Conservation (phyloP, 2,797 vertebrate genomes). For the Pseudochirops cupreus region DNA sequence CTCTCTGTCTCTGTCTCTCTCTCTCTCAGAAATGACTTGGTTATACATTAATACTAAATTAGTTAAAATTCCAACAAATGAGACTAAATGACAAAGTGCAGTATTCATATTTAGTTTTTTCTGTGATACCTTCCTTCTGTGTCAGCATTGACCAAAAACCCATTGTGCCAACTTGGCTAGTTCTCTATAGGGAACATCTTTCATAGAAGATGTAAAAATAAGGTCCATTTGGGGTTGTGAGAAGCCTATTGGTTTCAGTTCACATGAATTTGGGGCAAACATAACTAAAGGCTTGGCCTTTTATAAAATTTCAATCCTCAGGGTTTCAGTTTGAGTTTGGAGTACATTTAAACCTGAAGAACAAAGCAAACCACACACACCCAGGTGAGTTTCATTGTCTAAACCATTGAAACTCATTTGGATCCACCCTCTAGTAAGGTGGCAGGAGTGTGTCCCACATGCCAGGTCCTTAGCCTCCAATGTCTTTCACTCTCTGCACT, state of each 20-base stretch:
- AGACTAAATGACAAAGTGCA: background rate
- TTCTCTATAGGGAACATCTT: background rate
- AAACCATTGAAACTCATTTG: slow-evolving; percentile 70
- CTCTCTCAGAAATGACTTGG: background rate
- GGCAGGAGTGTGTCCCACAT: background rate
- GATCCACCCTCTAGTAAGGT: slow-evolving; percentile 2
- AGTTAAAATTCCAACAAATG: background rate
- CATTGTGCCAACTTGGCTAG: background rate
- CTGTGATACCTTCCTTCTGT: background rate
- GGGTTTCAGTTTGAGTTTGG: slow-evolving; percentile 69
- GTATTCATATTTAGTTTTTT: background rate
- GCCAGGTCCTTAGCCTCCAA: background rate
- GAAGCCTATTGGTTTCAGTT: slow-evolving; percentile 54
- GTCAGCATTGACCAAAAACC: background rate
- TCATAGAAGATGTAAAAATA: background rate
- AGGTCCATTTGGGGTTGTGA: slow-evolving; percentile 16
- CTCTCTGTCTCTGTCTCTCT: too few relatives aligned
- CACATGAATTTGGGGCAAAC: slow-evolving; percentile 26
- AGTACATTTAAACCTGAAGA: slow-evolving; percentile 42
- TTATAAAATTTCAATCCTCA: background rate
- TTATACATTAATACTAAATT: background rate
- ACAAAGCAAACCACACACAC: slow-evolving; percentile 52
- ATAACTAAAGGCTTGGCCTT: slow-evolving; percentile 23
- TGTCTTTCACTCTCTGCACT: background rate
- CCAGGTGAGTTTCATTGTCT: slow-evolving; percentile 74